Evolutionary conservation across 2,113 vertebrate species (phyloP).

Genomic region (Lepus timidus): DNA sequence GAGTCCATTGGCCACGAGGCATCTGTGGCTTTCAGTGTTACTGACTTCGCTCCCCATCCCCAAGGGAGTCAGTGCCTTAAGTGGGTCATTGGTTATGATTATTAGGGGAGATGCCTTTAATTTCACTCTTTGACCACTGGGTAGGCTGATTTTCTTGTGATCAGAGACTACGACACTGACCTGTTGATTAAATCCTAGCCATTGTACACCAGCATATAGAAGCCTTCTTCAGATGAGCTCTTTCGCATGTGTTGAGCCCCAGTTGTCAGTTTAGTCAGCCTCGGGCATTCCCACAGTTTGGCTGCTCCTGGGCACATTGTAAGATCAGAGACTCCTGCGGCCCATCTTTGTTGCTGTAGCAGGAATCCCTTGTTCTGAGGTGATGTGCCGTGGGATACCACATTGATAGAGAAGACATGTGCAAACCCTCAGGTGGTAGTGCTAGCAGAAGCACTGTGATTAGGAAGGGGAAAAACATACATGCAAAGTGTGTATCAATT

Average conservation of each 20-base stretch:
- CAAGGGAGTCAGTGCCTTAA: neutral
- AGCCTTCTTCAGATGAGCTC: neutral
- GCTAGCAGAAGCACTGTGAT: neutral
- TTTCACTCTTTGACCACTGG: neutral
- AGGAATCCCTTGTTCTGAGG: neutral
- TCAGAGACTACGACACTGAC: neutral
- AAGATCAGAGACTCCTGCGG: neutral
- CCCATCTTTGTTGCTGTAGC: neutral
- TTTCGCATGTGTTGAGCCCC: neutral
- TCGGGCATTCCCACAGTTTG: neutral
- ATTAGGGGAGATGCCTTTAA: neutral
- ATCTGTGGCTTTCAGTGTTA: neutral
- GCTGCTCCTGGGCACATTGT: neutral
- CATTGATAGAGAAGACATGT: neutral
- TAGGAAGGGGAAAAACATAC: neutral
- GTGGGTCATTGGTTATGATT: neutral
- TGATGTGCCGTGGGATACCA: neutral
- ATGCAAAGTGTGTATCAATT: neutral
- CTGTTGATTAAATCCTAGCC: neutral
- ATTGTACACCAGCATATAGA: neutral
- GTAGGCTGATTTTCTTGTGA: neutral
- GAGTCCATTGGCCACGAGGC: neutral
- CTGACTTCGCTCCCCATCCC: neutral
- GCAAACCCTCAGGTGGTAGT: neutral
- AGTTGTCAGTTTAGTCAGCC: neutral